Conservation (phyloP, 2,113 vertebrate genomes). For the Ptilorrhoa leucosticta region DNA sequence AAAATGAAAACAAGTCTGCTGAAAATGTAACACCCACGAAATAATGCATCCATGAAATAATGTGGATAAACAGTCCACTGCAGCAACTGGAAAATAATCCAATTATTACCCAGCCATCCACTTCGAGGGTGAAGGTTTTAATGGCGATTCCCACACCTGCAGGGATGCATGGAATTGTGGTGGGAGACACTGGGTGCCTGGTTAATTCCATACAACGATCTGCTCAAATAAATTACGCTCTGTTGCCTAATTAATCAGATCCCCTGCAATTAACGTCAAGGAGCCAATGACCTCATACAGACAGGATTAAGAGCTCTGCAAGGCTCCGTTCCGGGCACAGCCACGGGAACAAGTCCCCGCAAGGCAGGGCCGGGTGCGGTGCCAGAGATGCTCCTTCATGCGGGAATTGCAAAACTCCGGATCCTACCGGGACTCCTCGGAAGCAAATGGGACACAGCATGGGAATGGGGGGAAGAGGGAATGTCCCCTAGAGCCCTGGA, state of each 20-base stretch:
- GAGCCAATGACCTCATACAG: neutral
- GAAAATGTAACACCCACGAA: neutral
- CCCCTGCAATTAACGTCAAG: neutral
- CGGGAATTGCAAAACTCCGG: neutral
- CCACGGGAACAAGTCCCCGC: neutral
- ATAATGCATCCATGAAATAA: neutral
- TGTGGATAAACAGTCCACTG: neutral
- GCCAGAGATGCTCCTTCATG: neutral
- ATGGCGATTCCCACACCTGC: neutral
- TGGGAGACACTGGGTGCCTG: neutral
- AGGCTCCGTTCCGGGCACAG: neutral
- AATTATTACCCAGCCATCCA: too few species aligned
- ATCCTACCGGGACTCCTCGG: rapidly evolving
- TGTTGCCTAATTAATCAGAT: slow-evolving; percentile 27
- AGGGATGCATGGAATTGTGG: neutral
- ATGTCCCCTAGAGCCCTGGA: rapidly evolving
- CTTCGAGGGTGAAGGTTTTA: neutral
- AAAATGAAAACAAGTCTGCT: neutral
- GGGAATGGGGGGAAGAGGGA: neutral
- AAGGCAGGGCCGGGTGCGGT: neutral
- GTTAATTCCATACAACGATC: neutral
- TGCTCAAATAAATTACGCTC: neutral
- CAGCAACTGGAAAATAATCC: neutral
- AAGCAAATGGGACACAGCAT: rapidly evolving
- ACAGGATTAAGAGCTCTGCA: neutral